phyloP scores from a whole-genome alignment of 2,113 vertebrate genomes.

The Halcyon senegalensis region DNA sequence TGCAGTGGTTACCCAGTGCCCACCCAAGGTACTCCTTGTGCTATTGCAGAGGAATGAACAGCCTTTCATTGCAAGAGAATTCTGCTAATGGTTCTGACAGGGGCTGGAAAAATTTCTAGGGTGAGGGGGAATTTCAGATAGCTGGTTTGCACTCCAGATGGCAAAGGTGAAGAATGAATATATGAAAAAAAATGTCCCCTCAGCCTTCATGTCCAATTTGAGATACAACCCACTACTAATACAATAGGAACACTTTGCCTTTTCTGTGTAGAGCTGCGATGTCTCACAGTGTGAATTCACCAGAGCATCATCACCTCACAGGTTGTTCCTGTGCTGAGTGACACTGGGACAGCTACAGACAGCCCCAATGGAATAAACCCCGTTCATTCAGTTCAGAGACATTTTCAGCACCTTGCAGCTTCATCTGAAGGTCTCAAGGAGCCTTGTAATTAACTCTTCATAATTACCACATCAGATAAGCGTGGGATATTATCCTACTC shows the following conservation, averaged over 20 bases:
- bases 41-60: neutral
- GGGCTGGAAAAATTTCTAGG: neutral
- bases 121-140: neutral
- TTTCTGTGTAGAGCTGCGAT: neutral
- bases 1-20: accelerated
- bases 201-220: neutral
- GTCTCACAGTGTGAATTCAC: neutral
- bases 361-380: accelerated
- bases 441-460: neutral
- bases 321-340: neutral
- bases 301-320: neutral
- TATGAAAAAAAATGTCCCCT: neutral
- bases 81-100: neutral
- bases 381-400: neutral
- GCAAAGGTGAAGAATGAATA: accelerated
- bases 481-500: neutral
- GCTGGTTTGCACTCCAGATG: neutral
- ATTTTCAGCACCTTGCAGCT: neutral
- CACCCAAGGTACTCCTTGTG: neutral
- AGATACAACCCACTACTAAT: neutral
- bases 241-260: neutral
- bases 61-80: neutral
- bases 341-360: neutral
- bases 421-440: neutral
- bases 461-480: neutral